Base-by-base conservation (phyloP, 2,888 invertebrate species). In the Epirrita christyi region DNA sequence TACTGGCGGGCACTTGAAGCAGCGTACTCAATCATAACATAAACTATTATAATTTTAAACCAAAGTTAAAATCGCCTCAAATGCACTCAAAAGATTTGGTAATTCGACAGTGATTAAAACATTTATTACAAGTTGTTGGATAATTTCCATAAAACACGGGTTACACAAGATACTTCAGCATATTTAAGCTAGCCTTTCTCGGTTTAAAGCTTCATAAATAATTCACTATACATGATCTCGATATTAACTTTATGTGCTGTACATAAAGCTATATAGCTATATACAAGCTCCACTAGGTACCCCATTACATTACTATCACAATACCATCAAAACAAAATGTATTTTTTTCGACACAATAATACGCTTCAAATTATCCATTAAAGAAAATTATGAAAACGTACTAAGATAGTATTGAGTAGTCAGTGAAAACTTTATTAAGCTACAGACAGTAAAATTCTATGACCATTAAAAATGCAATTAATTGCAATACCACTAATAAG, bases 51-150 rank as follows among this genome's bases (percentile, higher is more conserved):
- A 13, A 59, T 50, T 61, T 61, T 49, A 62, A 61, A 40, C 21
- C 28, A 32, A 41, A 14, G 2, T 61, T 56, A 40, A 40, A 40
- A 38, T 63, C 57, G 62, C 71, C 73, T 70, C 73, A 71, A 77
- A 72, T 73, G 66, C 76, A 75, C 77, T 76, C 46, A 74, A 59
- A n/a, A 66, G 68, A 76, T 81, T 85, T 85, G 87, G 86, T 77
- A 86, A 90, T 87, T 89, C 89, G 89, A 87, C 90, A 86, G 83
- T 72, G 66, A 76, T 78, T 75, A 70, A 80, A 76, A 75, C 75
- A 76, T 76, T 72, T 53, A 40, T 27, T 42, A n/a, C 68, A 64
- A 55, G 69, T 70, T 74, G 67, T 72, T 66, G 70, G 62, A 72
- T 70, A 71, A 73, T 68, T 72, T 74, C 54, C 71, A 71, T 71